phyloP scores from a whole-genome alignment of 2,113 vertebrate genomes.

The Thunnus thynnus region DNA sequence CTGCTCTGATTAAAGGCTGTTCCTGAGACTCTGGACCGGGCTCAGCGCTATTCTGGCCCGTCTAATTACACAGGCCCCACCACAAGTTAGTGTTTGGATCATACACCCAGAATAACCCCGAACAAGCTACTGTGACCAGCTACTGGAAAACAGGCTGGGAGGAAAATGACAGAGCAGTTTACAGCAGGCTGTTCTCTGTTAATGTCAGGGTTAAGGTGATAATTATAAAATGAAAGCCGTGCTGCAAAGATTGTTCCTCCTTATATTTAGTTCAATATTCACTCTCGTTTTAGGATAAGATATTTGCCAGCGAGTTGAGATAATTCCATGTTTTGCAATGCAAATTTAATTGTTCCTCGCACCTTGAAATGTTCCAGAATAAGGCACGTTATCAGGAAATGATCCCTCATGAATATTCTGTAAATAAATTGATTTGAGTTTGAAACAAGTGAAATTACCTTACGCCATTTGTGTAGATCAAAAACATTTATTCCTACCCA shows the following conservation, averaged over 20 bases:
- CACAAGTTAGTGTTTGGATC: constrained; percentile 56
- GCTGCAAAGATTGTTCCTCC: constrained; percentile 24
- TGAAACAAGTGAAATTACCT: constrained; percentile 19
- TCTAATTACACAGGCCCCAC: constrained; percentile 64
- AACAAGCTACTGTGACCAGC: constrained; percentile 42
- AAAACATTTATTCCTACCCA: background rate
- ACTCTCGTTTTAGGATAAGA: constrained; percentile 11
- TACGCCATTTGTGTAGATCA: background rate
- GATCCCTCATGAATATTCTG: constrained; percentile 44
- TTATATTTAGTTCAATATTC: constrained; percentile 28
- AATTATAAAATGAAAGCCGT: constrained; percentile 48
- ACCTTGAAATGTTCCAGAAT: constrained; percentile 31
- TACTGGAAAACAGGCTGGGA: constrained; percentile 16
- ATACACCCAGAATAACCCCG: constrained; percentile 53
- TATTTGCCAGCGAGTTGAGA: constrained; percentile 37
- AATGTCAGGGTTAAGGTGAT: constrained; percentile 22
- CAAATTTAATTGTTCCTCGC: constrained; percentile 38
- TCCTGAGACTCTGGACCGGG: constrained; percentile 12
- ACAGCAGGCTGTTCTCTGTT: background rate
- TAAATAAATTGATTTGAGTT: constrained; percentile 33
- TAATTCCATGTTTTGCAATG: constrained; percentile 51
- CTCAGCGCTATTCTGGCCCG: constrained; percentile 54
- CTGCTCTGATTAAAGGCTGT: constrained; percentile 60
- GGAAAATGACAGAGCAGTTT: constrained; percentile 57
- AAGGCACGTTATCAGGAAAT: constrained; percentile 13